Evolutionary conservation across 2,888 invertebrate genomes (phyloP).

Genomic region (Tenodera sinensis): DNA sequence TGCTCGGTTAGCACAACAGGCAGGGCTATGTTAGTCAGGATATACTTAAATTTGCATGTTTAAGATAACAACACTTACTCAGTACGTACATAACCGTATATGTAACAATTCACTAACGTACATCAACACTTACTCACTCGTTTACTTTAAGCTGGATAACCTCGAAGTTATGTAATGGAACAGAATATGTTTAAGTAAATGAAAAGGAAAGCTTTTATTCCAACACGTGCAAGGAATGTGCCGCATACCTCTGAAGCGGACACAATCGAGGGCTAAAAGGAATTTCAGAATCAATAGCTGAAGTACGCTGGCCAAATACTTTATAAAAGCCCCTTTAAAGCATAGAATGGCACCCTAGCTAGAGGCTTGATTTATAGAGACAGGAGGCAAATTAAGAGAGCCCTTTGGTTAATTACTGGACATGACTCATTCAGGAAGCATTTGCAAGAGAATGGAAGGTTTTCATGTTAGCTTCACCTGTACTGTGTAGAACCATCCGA

Average conservation of each 20-base stretch:
- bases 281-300: neutral
- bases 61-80: too few species aligned
- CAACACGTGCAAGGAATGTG: neutral
- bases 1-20: too few species aligned
- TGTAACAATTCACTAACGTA: too few species aligned
- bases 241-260: neutral
- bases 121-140: too few species aligned
- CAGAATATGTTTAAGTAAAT: too few species aligned
- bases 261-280: neutral
- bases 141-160: too few species aligned
- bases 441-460: neutral
- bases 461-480: neutral
- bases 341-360: neutral
- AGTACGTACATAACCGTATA: too few species aligned
- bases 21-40: too few species aligned
- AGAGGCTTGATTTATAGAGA: neutral
- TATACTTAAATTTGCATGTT: too few species aligned
- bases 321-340: neutral
- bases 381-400: neutral
- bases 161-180: too few species aligned
- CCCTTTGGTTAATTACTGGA: neutral
- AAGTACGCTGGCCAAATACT: neutral
- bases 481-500: too few species aligned
- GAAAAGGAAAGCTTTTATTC: neutral
- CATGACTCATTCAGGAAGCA: neutral